Evolutionary conservation across 2,797 vertebrate genomes (phyloP), one percentile per base, ranked within the genome.

Genomic region (Scarus forsteni): DNA sequence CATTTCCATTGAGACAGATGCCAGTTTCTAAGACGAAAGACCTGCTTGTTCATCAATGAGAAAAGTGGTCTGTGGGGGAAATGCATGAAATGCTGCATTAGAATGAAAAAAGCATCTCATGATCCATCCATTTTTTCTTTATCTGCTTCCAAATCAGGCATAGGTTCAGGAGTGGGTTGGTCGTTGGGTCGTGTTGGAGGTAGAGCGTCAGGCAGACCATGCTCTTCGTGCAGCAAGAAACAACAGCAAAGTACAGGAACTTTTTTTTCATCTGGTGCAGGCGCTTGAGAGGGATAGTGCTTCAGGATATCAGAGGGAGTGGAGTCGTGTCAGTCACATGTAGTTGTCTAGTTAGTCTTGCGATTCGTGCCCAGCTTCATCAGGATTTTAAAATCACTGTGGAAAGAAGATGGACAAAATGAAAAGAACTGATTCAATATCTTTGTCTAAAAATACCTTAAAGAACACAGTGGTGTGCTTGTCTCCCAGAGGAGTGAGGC

Each of bases 341-440:
- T 55, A 9, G 60, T 62, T 11, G 3, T 58, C 49, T 60, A 58
- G 67, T 65, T 39, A 36, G 19, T 59, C 66, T 78, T 42, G 34
- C 35, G 10, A 3, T 39, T 59, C 61, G 16, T 42, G 55, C 18
- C 5, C 8, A 2, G 27, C 62, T 35, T 34, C 7, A 84, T 94
- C 91, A 93, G 73, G 87, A 91, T 70, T 94, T 94, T 39, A 94
- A 82, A n/a, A 94, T 94, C 68, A 90, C 94, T 95, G 76, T 27
- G 76, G 44, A 72, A 38, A 83, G 13, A 73, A 15, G 54, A 60
- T 9, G 72, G 10, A 65, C 40, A 67, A n/a, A n/a, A 10, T 13
- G 53, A 53, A 15, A 68, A 51, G 18, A 6, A 1, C 9, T 5
- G 16, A 10, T 13, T 13, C 1, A 49, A 18, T 1, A 19, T 9